phyloP scores from a whole-genome alignment of 2,797 vertebrate species.

The Myripristis jacobus region DNA sequence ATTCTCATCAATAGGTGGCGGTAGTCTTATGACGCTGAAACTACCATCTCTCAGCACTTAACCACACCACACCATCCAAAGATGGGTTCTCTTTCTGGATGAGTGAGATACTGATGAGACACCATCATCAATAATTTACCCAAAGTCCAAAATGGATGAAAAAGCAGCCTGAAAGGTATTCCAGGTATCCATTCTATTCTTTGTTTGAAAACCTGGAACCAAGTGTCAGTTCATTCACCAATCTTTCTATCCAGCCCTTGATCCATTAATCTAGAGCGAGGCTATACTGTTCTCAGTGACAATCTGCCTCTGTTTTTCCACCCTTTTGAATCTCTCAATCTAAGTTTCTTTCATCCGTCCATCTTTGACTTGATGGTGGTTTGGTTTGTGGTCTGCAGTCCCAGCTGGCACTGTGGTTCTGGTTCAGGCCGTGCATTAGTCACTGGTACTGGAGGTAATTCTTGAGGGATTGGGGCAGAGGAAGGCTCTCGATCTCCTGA shows the following conservation, averaged over 20 bases:
- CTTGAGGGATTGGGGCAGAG: constrained; percentile 96
- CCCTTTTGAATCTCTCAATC: constrained; percentile 23
- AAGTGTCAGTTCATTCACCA: constrained; percentile 45
- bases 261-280: constrained; percentile 39
- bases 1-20: constrained; percentile 71
- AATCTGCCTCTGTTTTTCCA: constrained; percentile 23
- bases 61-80: constrained; percentile 33
- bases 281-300: constrained; percentile 50
- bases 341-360: constrained; percentile 18
- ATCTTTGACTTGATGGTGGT: constrained; percentile 28
- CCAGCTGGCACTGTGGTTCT: constrained; percentile 38
- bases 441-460: constrained; percentile 99
- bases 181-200: constrained; percentile 42
- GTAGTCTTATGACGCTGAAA: constrained; percentile 9
- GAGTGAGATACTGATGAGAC: constrained; percentile 58
- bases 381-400: constrained; percentile 41
- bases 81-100: constrained; percentile 50
- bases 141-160: constrained; percentile 62
- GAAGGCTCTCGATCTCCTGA: constrained; percentile 92
- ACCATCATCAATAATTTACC: constrained; percentile 79
- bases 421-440: constrained; percentile 50
- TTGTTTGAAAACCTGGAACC: constrained; percentile 45
- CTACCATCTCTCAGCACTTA: constrained; percentile 20
- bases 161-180: constrained; percentile 59
- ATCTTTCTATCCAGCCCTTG: constrained; percentile 6